phyloP scores from a whole-genome alignment of 2,113 vertebrate genomes.

The Anguilla rostrata region DNA sequence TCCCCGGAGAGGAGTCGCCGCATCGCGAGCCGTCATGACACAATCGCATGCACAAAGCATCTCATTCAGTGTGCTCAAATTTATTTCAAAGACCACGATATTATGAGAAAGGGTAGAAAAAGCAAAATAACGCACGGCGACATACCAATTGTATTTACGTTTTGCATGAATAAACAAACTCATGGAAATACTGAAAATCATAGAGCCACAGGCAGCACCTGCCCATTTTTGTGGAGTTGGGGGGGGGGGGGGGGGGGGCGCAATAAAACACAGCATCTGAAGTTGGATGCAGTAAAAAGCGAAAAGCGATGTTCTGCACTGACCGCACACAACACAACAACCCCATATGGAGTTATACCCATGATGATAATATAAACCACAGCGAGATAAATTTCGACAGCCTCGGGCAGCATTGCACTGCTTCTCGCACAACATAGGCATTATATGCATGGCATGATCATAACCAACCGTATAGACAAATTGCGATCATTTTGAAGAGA shows the following conservation, averaged over 20 bases:
- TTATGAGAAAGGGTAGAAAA: not conserved
- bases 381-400: constrained; percentile 49
- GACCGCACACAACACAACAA: constrained; percentile 54
- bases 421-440: constrained; percentile 42
- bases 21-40: not conserved
- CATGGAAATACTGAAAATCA: constrained; percentile 17
- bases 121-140: not conserved
- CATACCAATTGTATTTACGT: constrained; percentile 13
- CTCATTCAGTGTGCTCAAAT: not conserved
- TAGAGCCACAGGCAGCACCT: constrained; percentile 20
- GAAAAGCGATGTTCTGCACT: constrained; percentile 14
- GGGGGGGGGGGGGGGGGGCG: not conserved
- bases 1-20: constrained; percentile 6
- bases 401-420: constrained; percentile 43
- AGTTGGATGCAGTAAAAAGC: constrained; percentile 20
- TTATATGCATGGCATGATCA: constrained; percentile 37
- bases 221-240: not conserved
- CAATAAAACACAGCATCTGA: not conserved
- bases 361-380: constrained; percentile 19
- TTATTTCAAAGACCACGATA: not conserved
- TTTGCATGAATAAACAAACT: constrained; percentile 17
- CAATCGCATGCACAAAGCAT: constrained; percentile 3
- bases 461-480: constrained; percentile 13
- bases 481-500: not conserved
- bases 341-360: constrained; percentile 32